Percentiles rank a stretch among this genome's conserved stretches.
phyloP scores from a whole-genome alignment of 2,113 vertebrate species.

The Sinocyclocheilus anshuiensis region DNA sequence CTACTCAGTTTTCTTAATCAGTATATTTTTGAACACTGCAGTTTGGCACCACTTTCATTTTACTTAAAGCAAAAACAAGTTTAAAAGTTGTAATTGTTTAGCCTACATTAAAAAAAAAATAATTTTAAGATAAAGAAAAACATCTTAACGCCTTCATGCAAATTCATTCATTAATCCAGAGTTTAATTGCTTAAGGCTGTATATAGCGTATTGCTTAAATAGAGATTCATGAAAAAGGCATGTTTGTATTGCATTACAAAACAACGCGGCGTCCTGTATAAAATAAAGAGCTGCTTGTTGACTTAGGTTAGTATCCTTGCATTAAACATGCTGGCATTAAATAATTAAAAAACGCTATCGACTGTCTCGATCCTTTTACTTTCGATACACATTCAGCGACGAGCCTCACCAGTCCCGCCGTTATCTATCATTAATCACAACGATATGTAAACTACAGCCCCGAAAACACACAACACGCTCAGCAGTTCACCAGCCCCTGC shows the following conservation, averaged over 20 bases:
- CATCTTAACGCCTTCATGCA: too few relatives aligned
- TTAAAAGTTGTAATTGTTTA: too few relatives aligned
- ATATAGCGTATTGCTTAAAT: too few relatives aligned
- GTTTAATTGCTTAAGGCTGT: not conserved
- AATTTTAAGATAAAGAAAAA: too few relatives aligned
- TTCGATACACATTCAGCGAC: not conserved
- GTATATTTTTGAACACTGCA: too few relatives aligned
- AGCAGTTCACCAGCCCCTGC: slow-evolving; percentile 61
- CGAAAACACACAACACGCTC: slow-evolving; percentile 37
- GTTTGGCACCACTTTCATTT: too few relatives aligned
- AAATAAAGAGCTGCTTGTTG: slow-evolving; percentile 5
- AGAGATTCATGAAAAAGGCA: not conserved
- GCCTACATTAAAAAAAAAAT: too few relatives aligned
- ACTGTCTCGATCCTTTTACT: slow-evolving; percentile 12
- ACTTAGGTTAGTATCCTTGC: slow-evolving; percentile 17
- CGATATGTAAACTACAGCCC: slow-evolving; percentile 37
- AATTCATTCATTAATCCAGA: too few relatives aligned
- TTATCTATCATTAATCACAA: slow-evolving; percentile 37
- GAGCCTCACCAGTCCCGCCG: not conserved
- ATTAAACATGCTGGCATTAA: slow-evolving; percentile 37
- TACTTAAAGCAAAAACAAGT: too few relatives aligned
- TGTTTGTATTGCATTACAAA: not conserved
- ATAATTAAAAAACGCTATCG: slow-evolving; percentile 30
- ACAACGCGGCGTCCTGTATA: not conserved
- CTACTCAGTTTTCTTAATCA: too few relatives aligned